phyloP scores from a whole-genome alignment of 1,140 invertebrate genomes.

The Drosophila murphyi region DNA sequence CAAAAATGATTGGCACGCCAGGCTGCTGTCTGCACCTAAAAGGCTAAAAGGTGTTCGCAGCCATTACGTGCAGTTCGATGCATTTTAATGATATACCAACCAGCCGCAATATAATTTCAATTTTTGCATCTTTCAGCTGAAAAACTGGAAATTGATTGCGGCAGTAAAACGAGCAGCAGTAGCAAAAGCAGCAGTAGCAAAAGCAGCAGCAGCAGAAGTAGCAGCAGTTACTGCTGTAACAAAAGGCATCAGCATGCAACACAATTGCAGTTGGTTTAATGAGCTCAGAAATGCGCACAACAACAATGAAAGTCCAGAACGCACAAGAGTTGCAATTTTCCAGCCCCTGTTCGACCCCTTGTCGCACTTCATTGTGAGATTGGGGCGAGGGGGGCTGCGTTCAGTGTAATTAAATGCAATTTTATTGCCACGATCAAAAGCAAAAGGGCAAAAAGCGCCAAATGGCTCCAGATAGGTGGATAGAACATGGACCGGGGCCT shows the following conservation, averaged over 20 bases:
- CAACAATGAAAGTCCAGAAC: constrained; percentile 70
- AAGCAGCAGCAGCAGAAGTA: constrained; percentile 16
- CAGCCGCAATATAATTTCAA: constrained; percentile 74
- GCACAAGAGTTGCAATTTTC: constrained; percentile 53
- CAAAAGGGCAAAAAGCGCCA: constrained; percentile 43
- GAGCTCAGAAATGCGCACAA: constrained; percentile 78
- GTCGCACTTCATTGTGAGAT: neutral
- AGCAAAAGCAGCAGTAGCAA: constrained; percentile 18
- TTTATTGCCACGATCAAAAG: constrained; percentile 77
- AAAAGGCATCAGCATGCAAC: constrained; percentile 40
- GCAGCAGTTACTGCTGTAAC: constrained; percentile 1
- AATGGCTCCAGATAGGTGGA: constrained; percentile 50
- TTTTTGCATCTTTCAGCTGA: constrained; percentile 77
- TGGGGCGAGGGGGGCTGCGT: constrained; percentile 11
- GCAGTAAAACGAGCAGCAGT: constrained; percentile 22
- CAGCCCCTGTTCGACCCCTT: constrained; percentile 3
- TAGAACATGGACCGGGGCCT: constrained; percentile 31
- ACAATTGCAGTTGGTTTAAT: constrained; percentile 78
- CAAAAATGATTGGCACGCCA: constrained; percentile 49
- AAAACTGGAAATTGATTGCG: constrained; percentile 79
- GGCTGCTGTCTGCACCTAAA: constrained; percentile 9
- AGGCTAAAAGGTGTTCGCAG: constrained; percentile 63
- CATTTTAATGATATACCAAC: constrained; percentile 77
- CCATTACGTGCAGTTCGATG: constrained; percentile 67
- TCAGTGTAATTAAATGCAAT: constrained; percentile 78